These are phyloP conservation scores for Melolontha melolontha DNA, from an alignment of 2,888 invertebrate species.

Conservation along the genomic window DNA sequence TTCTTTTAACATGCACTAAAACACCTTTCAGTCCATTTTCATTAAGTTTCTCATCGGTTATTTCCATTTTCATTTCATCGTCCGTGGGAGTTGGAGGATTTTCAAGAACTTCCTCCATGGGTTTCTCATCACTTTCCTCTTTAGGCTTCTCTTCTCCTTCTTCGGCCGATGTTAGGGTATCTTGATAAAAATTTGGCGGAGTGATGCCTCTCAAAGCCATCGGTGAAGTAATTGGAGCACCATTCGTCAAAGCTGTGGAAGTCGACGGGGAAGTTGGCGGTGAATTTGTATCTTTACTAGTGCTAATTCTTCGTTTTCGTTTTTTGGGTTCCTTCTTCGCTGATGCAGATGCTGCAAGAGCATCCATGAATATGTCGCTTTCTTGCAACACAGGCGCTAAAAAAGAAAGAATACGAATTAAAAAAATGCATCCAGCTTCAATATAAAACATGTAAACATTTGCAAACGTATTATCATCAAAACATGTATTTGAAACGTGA, in stretches of 20 bases:
- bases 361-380: conserved; percentile 95
- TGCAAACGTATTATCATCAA: too few relatives aligned
- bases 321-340: conserved; percentile 81
- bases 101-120: conserved; percentile 22
- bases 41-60: conserved; percentile 50
- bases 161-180: conserved; percentile 77
- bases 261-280: conserved; percentile 66
- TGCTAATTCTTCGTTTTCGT: conserved; percentile 79
- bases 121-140: conserved; percentile 55
- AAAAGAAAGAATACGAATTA: conserved; percentile 54
- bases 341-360: conserved; percentile 82
- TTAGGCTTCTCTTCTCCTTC: conserved; percentile 61
- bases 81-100: conserved; percentile 37
- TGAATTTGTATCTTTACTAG: conserved; percentile 72
- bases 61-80: conserved; percentile 48
- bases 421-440: too few relatives aligned
- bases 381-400: conserved; percentile 85
- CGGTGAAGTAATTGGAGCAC: conserved; percentile 53
- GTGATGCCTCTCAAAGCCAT: conserved; percentile 61
- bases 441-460: too few relatives aligned
- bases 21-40: conserved; percentile 77
- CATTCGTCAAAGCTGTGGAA: conserved; percentile 51
- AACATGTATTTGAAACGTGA: too few relatives aligned
- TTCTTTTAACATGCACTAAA: conserved; percentile 78
- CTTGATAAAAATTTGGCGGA: conserved; percentile 87